Conservation (phyloP, 1,140 invertebrate genomes). For the Brachystomella parvula region DNA sequence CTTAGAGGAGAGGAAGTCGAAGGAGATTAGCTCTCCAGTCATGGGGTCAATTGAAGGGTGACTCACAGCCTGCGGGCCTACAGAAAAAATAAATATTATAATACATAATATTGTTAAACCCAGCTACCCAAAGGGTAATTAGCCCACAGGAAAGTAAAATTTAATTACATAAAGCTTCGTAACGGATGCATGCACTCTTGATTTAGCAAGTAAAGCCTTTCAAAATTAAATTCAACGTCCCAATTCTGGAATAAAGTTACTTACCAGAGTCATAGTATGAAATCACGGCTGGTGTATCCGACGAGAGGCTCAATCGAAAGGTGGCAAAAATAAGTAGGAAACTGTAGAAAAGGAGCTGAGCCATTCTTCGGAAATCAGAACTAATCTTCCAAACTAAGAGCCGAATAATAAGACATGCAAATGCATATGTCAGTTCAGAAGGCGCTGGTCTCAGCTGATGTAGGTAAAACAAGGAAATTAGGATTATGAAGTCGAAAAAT, state of each 20-base stretch:
- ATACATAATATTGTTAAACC: neutral
- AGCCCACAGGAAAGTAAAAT: neutral
- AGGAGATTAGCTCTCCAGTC: constrained; percentile 16
- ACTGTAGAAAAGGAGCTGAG: neutral
- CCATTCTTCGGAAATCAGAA: neutral
- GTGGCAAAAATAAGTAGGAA: neutral
- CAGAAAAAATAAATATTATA: neutral
- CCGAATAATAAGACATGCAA: too few species aligned
- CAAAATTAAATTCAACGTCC: too few species aligned
- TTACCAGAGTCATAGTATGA: neutral
- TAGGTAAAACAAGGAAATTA: neutral
- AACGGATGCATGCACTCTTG: neutral
- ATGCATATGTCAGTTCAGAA: too few species aligned
- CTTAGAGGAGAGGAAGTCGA: constrained; percentile 13
- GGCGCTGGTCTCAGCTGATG: too few species aligned
- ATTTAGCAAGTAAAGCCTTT: neutral
- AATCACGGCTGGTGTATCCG: neutral
- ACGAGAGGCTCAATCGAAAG: neutral
- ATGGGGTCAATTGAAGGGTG: constrained; percentile 15
- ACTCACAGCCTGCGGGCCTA: constrained; percentile 11
- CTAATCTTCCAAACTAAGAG: neutral
- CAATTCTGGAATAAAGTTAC: neutral
- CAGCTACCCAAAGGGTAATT: neutral
- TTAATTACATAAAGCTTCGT: neutral
- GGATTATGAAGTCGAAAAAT: neutral